phyloP scores from a whole-genome alignment of 2,113 vertebrate genomes.

The Accipiter cooperii region DNA sequence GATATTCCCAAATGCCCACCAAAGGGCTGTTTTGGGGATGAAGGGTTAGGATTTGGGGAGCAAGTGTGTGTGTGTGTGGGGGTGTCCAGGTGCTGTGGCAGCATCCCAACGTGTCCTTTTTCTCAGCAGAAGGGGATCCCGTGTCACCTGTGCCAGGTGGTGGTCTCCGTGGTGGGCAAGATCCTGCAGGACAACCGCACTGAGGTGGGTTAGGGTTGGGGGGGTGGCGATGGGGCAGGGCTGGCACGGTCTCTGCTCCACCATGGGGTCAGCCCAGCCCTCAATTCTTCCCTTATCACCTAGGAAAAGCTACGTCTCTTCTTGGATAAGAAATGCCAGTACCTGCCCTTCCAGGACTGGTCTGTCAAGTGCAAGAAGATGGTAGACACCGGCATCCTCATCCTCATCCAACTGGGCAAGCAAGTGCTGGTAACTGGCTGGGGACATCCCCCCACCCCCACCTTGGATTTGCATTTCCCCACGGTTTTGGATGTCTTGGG shows the following conservation, averaged over 20 bases:
- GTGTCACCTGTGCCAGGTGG: constrained; percentile 87
- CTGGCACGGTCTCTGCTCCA: fast-evolving
- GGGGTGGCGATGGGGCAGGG: too few species aligned
- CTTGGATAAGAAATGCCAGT: constrained; percentile 85
- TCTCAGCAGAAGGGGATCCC: constrained; percentile 79
- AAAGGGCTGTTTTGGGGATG: not conserved
- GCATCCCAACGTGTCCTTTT: fast-evolving
- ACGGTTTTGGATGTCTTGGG: not conserved
- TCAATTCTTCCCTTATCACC: not conserved
- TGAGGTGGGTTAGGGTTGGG: constrained; percentile 68
- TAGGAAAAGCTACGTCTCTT: constrained; percentile 80
- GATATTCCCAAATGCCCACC: not conserved
- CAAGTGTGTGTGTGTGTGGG: too few species aligned
- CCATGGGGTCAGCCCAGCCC: not conserved
- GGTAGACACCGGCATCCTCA: constrained; percentile 81
- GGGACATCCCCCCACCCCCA: too few species aligned
- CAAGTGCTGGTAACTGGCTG: constrained; percentile 80
- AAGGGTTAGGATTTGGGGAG: not conserved
- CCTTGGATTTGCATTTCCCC: not conserved
- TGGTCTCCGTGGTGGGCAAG: constrained; percentile 73
- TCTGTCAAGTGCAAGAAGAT: constrained; percentile 81
- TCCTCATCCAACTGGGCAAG: constrained; percentile 81
- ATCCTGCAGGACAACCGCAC: constrained; percentile 86
- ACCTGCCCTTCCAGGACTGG: constrained; percentile 78
- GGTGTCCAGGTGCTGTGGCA: fast-evolving